These are phyloP conservation scores for Shinisaurus crocodilurus DNA, from an alignment of 2,113 vertebrate species.

Conservation along the genomic window DNA sequence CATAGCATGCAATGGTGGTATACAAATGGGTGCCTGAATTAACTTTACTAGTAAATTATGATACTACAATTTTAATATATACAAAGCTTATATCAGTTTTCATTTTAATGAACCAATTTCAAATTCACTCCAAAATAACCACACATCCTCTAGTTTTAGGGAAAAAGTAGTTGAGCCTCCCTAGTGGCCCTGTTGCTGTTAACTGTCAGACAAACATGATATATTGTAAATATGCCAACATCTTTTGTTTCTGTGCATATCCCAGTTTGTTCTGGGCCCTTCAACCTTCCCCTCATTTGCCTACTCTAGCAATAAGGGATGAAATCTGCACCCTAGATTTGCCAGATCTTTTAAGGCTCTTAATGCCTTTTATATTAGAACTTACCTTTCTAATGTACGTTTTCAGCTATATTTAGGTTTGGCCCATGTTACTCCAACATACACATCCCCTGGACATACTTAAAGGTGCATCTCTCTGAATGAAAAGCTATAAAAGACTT, in stretches of 20 bases:
- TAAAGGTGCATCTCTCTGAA: conserved; percentile 63
- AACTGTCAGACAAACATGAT: conserved; percentile 70
- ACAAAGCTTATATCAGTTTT: conserved; percentile 76
- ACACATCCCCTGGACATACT: conserved; percentile 6
- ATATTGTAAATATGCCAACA: conserved; percentile 72
- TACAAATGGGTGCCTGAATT: neutral
- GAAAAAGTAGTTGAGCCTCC: conserved; percentile 70
- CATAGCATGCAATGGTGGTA: conserved; percentile 4
- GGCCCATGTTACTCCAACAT: neutral
- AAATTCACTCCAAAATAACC: conserved; percentile 80
- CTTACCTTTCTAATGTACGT: conserved; percentile 37
- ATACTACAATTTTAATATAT: conserved; percentile 78
- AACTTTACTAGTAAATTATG: neutral
- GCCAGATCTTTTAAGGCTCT: conserved; percentile 58
- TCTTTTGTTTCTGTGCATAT: conserved; percentile 76
- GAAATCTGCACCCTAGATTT: conserved; percentile 56
- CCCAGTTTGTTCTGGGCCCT: conserved; percentile 76
- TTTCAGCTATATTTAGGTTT: conserved; percentile 24
- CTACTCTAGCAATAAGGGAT: conserved; percentile 69
- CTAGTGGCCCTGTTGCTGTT: conserved; percentile 70
- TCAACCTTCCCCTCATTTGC: conserved; percentile 73
- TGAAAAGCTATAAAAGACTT: conserved; percentile 47
- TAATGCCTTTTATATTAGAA: conserved; percentile 66
- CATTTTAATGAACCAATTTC: conserved; percentile 63
- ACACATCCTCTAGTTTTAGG: conserved; percentile 77